Percentiles rank a stretch among this genome's conserved stretches.
phyloP scores from a whole-genome alignment of 2,797 vertebrate genomes.

The Rhinogobio ventralis region DNA sequence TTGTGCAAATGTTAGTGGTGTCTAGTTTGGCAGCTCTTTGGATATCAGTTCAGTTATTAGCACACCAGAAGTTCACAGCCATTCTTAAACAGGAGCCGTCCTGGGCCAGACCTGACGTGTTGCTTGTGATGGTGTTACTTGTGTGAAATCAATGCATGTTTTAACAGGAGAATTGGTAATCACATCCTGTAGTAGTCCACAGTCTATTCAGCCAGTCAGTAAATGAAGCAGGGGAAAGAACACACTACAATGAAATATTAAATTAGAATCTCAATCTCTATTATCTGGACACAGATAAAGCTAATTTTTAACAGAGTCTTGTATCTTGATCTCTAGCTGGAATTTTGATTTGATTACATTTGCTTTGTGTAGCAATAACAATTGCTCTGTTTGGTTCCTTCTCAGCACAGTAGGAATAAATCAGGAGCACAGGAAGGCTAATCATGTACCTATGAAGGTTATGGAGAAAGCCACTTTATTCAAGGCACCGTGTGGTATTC shows the following conservation, averaged over 20 bases:
- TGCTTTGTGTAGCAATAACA: conserved; percentile 63
- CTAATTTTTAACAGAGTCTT: conserved; percentile 71
- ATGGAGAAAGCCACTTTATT: conserved; percentile 67
- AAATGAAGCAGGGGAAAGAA: conserved; percentile 19
- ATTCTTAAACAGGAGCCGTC: conserved; percentile 10
- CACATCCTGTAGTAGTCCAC: conserved; percentile 56
- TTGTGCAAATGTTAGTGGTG: not conserved
- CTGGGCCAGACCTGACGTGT: conserved; percentile 46
- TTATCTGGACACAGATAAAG: conserved; percentile 81
- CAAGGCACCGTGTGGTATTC: conserved; percentile 67
- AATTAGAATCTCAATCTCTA: conserved; percentile 74
- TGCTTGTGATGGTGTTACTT: conserved; percentile 66
- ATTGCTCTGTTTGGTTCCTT: conserved; percentile 60
- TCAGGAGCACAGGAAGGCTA: conserved; percentile 69
- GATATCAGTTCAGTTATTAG: conserved; percentile 15
- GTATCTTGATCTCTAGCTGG: conserved; percentile 73
- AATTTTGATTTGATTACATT: conserved; percentile 81
- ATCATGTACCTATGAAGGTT: conserved; percentile 71
- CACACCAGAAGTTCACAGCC: conserved; percentile 48
- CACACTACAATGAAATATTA: conserved; percentile 74
- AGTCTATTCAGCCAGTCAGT: conserved; percentile 65
- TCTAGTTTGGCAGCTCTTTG: not conserved
- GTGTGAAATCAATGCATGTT: conserved; percentile 71
- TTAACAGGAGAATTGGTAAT: conserved; percentile 67
- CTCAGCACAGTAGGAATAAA: conserved; percentile 35